These are phyloP conservation scores for Coregonus clupeaformis DNA, from an alignment of 2,113 vertebrate species.

Conservation along the genomic window DNA sequence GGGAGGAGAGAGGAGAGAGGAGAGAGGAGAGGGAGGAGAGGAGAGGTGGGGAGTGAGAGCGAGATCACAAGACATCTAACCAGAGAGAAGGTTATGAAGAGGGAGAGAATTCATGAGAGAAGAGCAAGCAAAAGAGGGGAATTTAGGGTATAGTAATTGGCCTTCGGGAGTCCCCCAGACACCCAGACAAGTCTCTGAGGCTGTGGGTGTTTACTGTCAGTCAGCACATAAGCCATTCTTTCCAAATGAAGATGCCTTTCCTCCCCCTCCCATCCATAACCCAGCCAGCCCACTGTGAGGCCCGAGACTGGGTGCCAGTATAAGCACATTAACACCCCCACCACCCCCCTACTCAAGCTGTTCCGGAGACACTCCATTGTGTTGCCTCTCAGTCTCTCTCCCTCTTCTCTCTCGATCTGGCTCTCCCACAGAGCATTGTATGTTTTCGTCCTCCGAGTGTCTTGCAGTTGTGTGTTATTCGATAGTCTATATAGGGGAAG, in stretches of 20 bases:
- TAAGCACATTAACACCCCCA: constrained; percentile 34
- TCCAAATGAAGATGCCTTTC: background rate
- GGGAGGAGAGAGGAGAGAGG: background rate
- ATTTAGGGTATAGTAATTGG: constrained; percentile 9
- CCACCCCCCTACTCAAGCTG: constrained; percentile 21
- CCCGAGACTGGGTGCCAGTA: constrained; percentile 21
- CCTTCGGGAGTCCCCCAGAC: background rate
- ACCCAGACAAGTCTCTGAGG: background rate
- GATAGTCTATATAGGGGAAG: too few species aligned
- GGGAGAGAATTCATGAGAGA: constrained; percentile 26
- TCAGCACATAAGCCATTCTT: background rate
- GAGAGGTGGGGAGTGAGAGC: constrained; percentile 28
- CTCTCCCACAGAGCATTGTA: background rate
- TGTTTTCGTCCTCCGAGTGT: too few species aligned
- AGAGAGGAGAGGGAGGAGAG: constrained; percentile 34
- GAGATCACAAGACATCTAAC: constrained; percentile 23
- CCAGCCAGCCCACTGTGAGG: constrained; percentile 12
- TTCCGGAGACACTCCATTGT: background rate
- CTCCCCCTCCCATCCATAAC: constrained; percentile 11
- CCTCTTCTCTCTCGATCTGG: too few species aligned
- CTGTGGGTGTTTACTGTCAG: background rate
- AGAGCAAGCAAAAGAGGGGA: constrained; percentile 31
- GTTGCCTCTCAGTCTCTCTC: too few species aligned
- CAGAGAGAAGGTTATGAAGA: constrained; percentile 51
- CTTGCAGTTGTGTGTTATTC: too few species aligned